Evolutionary conservation across 2,888 invertebrate genomes (phyloP).

Genomic region (Poecilobothrus nobilitatus): DNA sequence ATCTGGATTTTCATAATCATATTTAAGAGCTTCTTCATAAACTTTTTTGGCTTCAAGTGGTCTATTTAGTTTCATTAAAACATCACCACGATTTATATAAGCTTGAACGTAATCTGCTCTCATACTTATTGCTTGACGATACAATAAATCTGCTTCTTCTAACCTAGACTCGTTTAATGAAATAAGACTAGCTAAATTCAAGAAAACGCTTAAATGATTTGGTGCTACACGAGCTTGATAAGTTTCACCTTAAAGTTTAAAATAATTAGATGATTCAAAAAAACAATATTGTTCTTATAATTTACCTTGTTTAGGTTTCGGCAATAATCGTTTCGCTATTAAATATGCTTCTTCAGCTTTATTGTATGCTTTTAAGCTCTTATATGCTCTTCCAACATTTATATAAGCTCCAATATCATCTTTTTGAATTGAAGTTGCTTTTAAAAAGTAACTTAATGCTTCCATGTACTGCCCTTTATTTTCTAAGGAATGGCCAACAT

Average conservation of each 20-base stretch:
- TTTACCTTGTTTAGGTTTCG: conserved; percentile 67
- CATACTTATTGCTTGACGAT: conserved; percentile 95
- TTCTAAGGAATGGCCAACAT: conserved; percentile 93
- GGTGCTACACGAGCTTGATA: conserved; percentile 94
- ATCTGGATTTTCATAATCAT: conserved; percentile 89
- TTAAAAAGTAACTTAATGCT: conserved; percentile 83
- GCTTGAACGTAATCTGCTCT: conserved; percentile 90
- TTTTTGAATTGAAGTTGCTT: conserved; percentile 85
- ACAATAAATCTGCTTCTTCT: conserved; percentile 89
- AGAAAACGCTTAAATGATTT: conserved; percentile 90
- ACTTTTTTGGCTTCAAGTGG: conserved; percentile 91
- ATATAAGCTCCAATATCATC: conserved; percentile 96
- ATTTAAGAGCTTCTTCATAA: conserved; percentile 83
- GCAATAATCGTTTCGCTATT: conserved; percentile 78
- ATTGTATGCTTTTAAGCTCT: conserved; percentile 75
- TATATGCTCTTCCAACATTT: conserved; percentile 91
- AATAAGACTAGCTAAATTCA: conserved; percentile 89
- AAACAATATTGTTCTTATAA: background rate
- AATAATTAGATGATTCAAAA: background rate
- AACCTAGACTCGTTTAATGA: conserved; percentile 84
- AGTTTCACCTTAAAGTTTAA: conserved; percentile 61
- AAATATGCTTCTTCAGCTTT: conserved; percentile 91
- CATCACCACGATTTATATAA: conserved; percentile 94
- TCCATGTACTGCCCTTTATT: conserved; percentile 58
- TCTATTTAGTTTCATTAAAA: conserved; percentile 87